Evolutionary conservation across 2,797 vertebrate genomes (phyloP).

Genomic region (Myotis vivesi): DNA sequence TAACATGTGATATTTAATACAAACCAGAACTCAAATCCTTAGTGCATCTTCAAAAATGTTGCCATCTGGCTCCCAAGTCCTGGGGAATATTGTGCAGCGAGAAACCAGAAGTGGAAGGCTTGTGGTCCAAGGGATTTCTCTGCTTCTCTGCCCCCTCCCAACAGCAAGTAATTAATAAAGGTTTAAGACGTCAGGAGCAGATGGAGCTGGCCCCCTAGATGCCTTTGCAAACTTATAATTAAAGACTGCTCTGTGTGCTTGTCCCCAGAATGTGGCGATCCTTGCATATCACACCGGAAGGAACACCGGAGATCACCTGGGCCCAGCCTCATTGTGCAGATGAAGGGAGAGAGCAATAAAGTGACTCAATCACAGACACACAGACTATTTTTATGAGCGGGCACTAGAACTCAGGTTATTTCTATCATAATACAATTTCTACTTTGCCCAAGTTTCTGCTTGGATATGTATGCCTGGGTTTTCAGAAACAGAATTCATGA

Average conservation of each 20-base stretch:
- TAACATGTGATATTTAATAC: conserved; percentile 77
- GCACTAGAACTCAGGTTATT: background rate
- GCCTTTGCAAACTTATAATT: conserved; percentile 33
- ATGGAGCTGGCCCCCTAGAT: conserved; percentile 15
- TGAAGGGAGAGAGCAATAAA: background rate
- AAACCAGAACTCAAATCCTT: conserved; percentile 66
- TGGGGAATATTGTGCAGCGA: background rate
- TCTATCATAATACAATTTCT: background rate
- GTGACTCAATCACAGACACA: background rate
- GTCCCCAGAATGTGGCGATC: background rate
- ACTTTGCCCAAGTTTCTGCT: background rate
- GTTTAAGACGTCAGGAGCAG: conserved; percentile 21
- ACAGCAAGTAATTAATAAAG: conserved; percentile 32
- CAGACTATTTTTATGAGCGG: background rate
- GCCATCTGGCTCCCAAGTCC: conserved; percentile 63
- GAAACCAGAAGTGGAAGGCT: conserved; percentile 6
- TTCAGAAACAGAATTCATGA: background rate
- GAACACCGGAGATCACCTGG: background rate
- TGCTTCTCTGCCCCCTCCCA: background rate
- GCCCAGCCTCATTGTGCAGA: background rate
- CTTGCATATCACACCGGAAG: background rate
- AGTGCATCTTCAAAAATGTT: conserved; percentile 66
- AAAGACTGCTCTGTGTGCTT: background rate
- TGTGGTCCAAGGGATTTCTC: background rate
- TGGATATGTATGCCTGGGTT: background rate